Conservation (phyloP, 2,797 vertebrate species). For the Tympanoctomys barrerae region DNA sequence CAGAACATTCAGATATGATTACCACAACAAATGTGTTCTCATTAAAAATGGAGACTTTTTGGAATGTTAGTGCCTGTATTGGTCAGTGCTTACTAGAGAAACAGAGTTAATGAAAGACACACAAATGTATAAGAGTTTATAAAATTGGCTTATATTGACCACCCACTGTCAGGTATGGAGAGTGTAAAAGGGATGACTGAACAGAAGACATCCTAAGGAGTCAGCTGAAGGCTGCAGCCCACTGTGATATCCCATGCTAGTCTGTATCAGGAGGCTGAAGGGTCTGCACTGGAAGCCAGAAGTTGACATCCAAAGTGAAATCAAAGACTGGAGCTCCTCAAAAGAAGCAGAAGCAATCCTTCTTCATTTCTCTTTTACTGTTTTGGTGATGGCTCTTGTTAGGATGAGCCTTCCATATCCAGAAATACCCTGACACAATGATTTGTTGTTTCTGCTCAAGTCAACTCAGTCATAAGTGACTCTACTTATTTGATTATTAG, state of each 20-base stretch:
- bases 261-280: neutral
- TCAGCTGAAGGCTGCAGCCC: neutral
- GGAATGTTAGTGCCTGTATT: neutral
- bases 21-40: neutral
- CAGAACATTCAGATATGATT: neutral
- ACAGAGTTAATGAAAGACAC: neutral
- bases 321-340: neutral
- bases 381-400: neutral
- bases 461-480: neutral
- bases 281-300: neutral
- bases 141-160: neutral
- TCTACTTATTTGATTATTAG: neutral
- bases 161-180: neutral
- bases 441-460: neutral
- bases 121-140: neutral
- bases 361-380: neutral
- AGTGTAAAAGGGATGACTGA: neutral
- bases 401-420: neutral
- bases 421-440: neutral
- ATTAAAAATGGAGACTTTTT: neutral
- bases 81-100: neutral
- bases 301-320: neutral
- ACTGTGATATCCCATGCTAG: neutral
- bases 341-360: neutral
- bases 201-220: neutral